Base-by-base conservation (phyloP, 2,113 vertebrate species). In the Odocoileus hemionus region DNA sequence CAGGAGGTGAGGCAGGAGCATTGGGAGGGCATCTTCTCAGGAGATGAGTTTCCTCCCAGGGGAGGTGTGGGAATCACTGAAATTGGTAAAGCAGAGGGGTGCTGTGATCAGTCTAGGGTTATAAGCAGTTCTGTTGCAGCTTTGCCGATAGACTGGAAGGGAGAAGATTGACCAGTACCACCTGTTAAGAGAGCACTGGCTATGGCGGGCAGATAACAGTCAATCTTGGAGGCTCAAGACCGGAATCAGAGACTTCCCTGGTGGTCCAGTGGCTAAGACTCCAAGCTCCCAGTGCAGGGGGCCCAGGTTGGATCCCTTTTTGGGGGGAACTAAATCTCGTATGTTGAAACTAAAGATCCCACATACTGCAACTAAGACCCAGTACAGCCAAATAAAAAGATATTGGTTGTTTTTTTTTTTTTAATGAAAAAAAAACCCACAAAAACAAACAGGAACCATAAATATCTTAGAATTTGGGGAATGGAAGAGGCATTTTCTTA, bases 401-500 rank as follows among this genome's bases (percentile, higher is more conserved):
- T 11, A 70, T 19, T 39, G 67, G 11, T 3, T n/a, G n/a, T n/a
- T n/a, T 39, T 55, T 55, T 70, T 36, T 36, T 36, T 70, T 70
- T 11, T 6, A 67, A 2, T 7, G 0, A 5, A 36, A 55, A 76
- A 70, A 67, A 21, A 70, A 45, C 7, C 12, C n/a, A 9, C 0
- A 54, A 54, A 17, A 19, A 54, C 4, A 58, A 26, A 19, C 4
- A 43, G 70, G 45, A 90, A 16, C 60, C 58, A 43, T 90, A 90
- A 89, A 64, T 57, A 89, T 26, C 60, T n/a, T 54, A 86, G 86
- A 52, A 82, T 57, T 92, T 36, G 5, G 57, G 28, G 39, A 57
- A 89, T 25, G 13, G 39, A 76, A 86, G 36, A 92, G 17, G 90
- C 55, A 21, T 91, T 57, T 92, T 91, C 74, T 80, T n/a, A 16